Evolutionary conservation across 2,113 vertebrate genomes (phyloP), one percentile per base, ranked within the genome.

Genomic region (Serilophus lunatus): DNA sequence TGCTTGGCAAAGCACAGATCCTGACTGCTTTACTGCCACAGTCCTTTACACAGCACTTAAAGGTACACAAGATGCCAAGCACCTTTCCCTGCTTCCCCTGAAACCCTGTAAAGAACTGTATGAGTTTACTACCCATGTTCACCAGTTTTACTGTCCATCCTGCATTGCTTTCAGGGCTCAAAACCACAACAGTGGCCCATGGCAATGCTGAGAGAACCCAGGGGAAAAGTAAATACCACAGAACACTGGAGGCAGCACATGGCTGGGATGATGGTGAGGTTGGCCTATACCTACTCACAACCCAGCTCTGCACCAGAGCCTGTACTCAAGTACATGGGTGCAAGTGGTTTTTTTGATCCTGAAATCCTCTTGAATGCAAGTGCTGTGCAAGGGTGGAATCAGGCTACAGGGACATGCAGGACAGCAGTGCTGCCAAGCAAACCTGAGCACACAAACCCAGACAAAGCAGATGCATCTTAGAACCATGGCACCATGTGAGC

Each of bases 221-320:
- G 65, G 15, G 8, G 31, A 86, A 33, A 61, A 64, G 42, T 6
- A 31, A 53, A 61, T 20, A 13, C 7, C 28, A 2, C 36, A 49
- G 63, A 92, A 81, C 0, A 2, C 31, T 18, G 28, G 13, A 86
- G 36, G 40, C 49, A 78, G 56, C 33, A 35, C 0, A 0, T 0
- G 0, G 29, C 3, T 65, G 59, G 35, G 36, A 65, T 2, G 0
- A 7, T 20, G 54, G 40, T 47, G 45, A 74, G 22, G 7, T 28
- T 0, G 0, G 33, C 40, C 44, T 82, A 64, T 72, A 63, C 26
- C 31, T 22, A 29, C 49, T 64, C 57, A 31, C 8, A 85, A 16
- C 6, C 18, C 71, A 38, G 36, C 76, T 86, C 40, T 25, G 31
- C 28, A 75, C 12, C n/a, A 54, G 10, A 65, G 40, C 8, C 3